Evolutionary conservation across 2,888 invertebrate species (phyloP), one percentile per base, ranked within the genome.

Genomic region (Ormia ochracea): DNA sequence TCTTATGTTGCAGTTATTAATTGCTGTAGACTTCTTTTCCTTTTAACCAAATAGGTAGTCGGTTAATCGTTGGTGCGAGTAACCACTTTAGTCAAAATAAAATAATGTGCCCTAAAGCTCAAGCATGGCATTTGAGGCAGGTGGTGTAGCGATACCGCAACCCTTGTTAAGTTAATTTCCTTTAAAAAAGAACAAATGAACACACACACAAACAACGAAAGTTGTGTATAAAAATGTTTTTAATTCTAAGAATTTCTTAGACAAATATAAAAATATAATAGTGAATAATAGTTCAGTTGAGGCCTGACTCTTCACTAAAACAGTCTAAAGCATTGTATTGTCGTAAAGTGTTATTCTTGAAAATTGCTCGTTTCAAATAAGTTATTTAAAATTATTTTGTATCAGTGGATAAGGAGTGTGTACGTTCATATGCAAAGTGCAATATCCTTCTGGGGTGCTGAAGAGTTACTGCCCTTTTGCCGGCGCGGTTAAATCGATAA

Each of bases 211-310:
- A 75, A n/a, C n/a, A 81, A 75, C 21, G 56, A 1, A 9, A 6
- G 4, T 31, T 9, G 72, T 33, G 43, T 21, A 36, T 17, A 48
- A 17, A 43, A 66, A 82, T 83, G 84, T 85, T 83, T 84, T 85
- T 84, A 87, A 84, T 87, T 86, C 85, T 88, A 88, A 87, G 87
- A 87, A 86, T 85, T 87, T 85, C 83, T 85, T 86, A 85, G 84
- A 84, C 85, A 72, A 85, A 83, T 77, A 58, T 68, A 73, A 84
- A 82, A 75, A 52, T 68, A 68, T 73, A 59, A 59, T 70, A 54
- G 52, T 59, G 54, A 75, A 73, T 12, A 72, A 61, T 45, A 43
- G 48, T 82, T 80, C 84, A 87, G 87, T 87, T 86, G 86, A 86
- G 88, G 86, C 85, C 84, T 82, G 86, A 84, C 87, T 83, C 85